Conservation (phyloP, 2,888 invertebrate genomes). For the Lithophane semibrunnea region DNA sequence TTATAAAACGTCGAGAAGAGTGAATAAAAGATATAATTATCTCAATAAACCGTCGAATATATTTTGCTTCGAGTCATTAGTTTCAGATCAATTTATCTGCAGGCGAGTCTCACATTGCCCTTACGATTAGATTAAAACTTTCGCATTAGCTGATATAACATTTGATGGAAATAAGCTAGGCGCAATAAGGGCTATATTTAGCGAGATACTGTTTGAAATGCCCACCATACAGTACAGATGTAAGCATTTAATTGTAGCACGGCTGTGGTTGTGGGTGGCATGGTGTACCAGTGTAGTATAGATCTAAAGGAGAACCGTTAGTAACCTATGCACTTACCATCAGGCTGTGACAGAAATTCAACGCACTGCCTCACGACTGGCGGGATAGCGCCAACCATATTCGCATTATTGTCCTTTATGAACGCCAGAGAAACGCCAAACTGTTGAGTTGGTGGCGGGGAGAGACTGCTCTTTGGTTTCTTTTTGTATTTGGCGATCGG, state of each 20-base stretch:
- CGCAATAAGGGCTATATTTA: not conserved
- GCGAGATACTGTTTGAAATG: not conserved
- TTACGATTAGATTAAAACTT: too few relatives aligned
- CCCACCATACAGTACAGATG: not conserved
- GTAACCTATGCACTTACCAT: slow-evolving; percentile 91
- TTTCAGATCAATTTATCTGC: not conserved
- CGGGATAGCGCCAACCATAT: slow-evolving; percentile 95
- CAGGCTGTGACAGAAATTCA: slow-evolving; percentile 96
- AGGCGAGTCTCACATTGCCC: not conserved
- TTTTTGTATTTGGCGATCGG: slow-evolving; percentile 56
- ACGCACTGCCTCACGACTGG: slow-evolving; percentile 98
- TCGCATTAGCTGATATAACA: slow-evolving; percentile 6
- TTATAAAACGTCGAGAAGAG: not conserved
- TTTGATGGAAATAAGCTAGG: not conserved
- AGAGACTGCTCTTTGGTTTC: slow-evolving; percentile 67
- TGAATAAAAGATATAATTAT: not conserved
- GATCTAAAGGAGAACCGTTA: not conserved
- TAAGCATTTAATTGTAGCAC: not conserved
- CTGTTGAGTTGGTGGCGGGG: slow-evolving; percentile 94
- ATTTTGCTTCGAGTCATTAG: not conserved
- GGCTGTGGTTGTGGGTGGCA: not conserved
- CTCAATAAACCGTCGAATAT: not conserved
- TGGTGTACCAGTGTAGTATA: not conserved
- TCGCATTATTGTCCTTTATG: slow-evolving; percentile 96
- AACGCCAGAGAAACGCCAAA: slow-evolving; percentile 98